A percentile compares a stretch with the other conserved stretches of the same genome.
phyloP scores from a whole-genome alignment of 2,113 vertebrate genomes.

The Oncorhynchus masou region DNA sequence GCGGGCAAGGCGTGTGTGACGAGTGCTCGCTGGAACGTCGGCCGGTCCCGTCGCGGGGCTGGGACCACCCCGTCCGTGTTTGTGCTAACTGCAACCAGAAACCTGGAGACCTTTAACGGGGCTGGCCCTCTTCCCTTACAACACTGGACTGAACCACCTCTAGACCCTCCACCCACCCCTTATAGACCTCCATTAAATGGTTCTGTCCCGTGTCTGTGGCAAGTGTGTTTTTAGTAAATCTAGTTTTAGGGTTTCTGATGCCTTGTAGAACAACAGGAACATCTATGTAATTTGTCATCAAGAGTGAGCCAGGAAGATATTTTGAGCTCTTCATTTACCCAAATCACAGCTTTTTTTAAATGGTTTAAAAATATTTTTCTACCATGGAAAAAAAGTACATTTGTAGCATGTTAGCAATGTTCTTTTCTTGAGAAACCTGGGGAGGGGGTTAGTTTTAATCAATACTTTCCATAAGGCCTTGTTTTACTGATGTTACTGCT shows the following conservation, averaged over 20 bases:
- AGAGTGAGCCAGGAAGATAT: conserved; percentile 55
- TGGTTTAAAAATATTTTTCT: conserved; percentile 69
- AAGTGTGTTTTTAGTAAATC: conserved; percentile 48
- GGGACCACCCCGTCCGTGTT: conserved; percentile 97
- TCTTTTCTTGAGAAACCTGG: conserved; percentile 49
- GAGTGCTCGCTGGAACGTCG: conserved; percentile 91
- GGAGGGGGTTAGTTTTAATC: conserved; percentile 51
- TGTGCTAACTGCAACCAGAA: conserved; percentile 95
- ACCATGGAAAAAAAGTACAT: conserved; percentile 37
- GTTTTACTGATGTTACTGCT: conserved; percentile 43
- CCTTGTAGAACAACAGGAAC: conserved; percentile 66
- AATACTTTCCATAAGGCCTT: conserved; percentile 45
- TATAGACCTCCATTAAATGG: conserved; percentile 29
- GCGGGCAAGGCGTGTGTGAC: conserved; percentile 95
- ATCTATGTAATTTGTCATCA: conserved; percentile 47
- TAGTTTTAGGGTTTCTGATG: conserved; percentile 61
- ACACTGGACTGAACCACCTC: conserved; percentile 44
- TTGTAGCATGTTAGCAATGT: conserved; percentile 47
- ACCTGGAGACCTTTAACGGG: conserved; percentile 91
- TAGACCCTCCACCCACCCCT: neutral
- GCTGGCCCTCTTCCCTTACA: conserved; percentile 52
- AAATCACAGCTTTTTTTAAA: conserved; percentile 49
- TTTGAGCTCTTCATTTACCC: conserved; percentile 49
- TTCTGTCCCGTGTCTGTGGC: conserved; percentile 55
- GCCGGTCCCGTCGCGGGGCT: conserved; percentile 91